A percentile compares a stretch with the other conserved stretches of the same genome.
phyloP scores from a whole-genome alignment of 2,797 vertebrate species.

The Chloroceryle amazona region DNA sequence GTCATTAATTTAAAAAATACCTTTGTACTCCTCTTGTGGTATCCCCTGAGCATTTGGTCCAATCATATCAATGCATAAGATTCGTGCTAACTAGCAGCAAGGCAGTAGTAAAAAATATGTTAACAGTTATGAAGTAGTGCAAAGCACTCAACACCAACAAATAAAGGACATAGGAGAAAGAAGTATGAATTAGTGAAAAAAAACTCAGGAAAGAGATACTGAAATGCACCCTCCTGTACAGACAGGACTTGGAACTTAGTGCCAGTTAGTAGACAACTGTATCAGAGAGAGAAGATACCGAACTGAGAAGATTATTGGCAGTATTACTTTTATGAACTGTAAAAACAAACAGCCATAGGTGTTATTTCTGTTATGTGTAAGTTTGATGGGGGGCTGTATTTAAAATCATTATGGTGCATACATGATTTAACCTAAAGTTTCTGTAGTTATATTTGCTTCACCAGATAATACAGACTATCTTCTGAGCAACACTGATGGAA shows the following conservation, averaged over 20 bases:
- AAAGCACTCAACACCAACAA: background rate
- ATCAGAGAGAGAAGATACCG: background rate
- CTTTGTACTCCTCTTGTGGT: background rate
- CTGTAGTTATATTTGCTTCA: background rate
- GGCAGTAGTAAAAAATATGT: background rate
- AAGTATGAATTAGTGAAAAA: background rate
- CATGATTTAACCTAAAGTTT: background rate
- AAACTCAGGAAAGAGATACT: background rate
- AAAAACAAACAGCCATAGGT: background rate
- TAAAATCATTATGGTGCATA: background rate
- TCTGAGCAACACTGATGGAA: background rate
- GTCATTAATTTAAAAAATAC: background rate
- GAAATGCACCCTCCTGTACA: background rate
- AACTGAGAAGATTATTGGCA: background rate
- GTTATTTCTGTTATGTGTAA: background rate
- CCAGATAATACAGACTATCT: background rate
- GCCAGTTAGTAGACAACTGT: background rate
- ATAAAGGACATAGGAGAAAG: background rate
- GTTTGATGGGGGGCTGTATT: too few species aligned
- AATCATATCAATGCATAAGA: background rate
- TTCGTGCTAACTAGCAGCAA: background rate
- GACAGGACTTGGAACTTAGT: background rate
- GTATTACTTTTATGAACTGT: background rate
- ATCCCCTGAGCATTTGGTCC: background rate
- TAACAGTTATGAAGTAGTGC: background rate